Conservation (phyloP, 2,113 vertebrate genomes). For the Tinamus guttatus region DNA sequence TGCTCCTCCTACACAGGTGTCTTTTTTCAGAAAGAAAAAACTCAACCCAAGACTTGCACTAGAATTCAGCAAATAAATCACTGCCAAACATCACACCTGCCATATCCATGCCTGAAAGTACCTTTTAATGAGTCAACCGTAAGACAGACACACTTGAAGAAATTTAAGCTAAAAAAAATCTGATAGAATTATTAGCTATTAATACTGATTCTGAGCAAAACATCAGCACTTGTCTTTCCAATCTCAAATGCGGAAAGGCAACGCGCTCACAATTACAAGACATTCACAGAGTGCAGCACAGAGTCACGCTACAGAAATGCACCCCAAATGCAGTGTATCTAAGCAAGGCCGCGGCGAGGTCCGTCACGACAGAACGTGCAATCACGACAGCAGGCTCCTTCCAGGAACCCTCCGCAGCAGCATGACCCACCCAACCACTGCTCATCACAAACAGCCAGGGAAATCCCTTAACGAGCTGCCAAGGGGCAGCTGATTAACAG, state of each 20-base stretch:
- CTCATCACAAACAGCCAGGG: conserved; percentile 50
- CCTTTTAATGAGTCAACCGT: not conserved
- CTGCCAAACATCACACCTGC: not conserved
- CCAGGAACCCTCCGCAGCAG: no score
- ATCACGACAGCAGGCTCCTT: conserved; percentile 53
- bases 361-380: not conserved
- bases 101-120: not conserved
- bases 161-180: not conserved
- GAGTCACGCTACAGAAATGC: not conserved
- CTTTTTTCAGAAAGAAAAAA: not conserved
- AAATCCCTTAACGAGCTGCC: conserved; percentile 69
- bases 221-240: not conserved
- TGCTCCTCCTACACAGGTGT: not conserved
- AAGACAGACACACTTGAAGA: not conserved
- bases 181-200: not conserved
- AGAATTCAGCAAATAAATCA: not conserved
- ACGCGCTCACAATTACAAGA: not conserved
- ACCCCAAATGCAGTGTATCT: not conserved
- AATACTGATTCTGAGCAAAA: not conserved
- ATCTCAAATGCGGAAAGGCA: not conserved
- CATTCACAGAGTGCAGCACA: not conserved
- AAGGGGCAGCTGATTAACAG: conserved; percentile 70
- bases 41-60: not conserved
- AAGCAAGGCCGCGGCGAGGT: not conserved
- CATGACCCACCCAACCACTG: conserved; percentile 75